phyloP scores from a whole-genome alignment of 2,888 invertebrate genomes.

The Phaedon cochleariae region DNA sequence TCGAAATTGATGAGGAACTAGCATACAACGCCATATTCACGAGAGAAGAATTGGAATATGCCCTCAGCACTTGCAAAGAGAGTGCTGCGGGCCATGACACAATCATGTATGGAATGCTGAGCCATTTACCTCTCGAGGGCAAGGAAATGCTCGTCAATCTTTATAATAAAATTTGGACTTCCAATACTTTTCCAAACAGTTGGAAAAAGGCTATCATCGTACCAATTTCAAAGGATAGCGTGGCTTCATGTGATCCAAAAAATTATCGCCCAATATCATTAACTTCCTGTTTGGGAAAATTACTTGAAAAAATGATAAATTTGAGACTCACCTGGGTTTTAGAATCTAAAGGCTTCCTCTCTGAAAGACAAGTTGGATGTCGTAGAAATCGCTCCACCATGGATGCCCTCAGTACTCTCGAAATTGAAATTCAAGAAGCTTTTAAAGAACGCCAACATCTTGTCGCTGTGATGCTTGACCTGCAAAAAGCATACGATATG shows the following conservation, averaged over 20 bases:
- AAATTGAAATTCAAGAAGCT: no score
- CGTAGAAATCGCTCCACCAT: no score
- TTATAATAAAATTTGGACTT: background rate
- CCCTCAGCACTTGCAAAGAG: background rate
- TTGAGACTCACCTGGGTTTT: background rate
- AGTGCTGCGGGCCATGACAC: background rate
- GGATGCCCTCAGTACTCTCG: no score
- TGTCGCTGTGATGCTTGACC: no score
- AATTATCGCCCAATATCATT: background rate
- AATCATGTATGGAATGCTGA: background rate
- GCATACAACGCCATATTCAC: background rate
- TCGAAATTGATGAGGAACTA: background rate
- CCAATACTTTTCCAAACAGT: background rate
- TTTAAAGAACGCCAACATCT: no score
- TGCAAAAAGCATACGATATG: no score
- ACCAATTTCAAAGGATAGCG: constrained; percentile 3
- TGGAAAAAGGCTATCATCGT: background rate
- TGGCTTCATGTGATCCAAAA: background rate
- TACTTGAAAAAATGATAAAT: background rate
- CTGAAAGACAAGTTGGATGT: no score
- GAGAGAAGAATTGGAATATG: background rate
- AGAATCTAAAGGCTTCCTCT: background rate
- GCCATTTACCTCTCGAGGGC: background rate
- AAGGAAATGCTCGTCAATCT: background rate
- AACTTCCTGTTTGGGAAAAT: background rate